A percentile compares a stretch with the other conserved stretches of the same genome.
Conservation (phyloP, 2,797 vertebrate species). For the Oreochromis mossambicus region DNA sequence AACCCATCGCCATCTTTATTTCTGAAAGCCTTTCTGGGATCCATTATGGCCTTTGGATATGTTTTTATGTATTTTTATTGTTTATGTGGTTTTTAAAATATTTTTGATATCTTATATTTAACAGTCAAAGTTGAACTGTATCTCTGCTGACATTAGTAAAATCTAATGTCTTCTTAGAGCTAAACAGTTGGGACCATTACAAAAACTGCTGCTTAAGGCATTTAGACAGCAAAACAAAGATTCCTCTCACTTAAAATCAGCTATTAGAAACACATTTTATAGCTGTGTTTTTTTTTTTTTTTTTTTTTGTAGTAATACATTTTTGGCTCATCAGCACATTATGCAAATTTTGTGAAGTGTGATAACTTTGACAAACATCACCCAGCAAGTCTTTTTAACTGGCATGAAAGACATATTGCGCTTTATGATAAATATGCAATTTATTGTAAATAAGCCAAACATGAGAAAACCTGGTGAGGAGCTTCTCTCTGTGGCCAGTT, state of each 20-base stretch:
- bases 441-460: conserved; percentile 3
- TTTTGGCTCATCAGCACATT: neutral
- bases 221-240: neutral
- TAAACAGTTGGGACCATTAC: neutral
- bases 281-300: neutral
- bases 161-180: neutral
- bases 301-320: neutral
- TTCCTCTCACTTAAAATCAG: neutral
- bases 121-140: neutral
- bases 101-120: neutral
- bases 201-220: neutral
- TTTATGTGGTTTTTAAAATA: neutral
- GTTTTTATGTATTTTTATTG: neutral
- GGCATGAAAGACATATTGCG: neutral
- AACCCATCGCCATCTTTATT: neutral
- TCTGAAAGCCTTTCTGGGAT: neutral
- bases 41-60: neutral
- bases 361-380: neutral
- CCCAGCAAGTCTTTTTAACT: neutral
- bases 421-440: neutral
- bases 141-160: neutral
- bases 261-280: neutral
- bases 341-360: neutral
- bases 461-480: neutral
- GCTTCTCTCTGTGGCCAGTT: conserved; percentile 31